A percentile compares a stretch with the other conserved stretches of the same genome.
These are phyloP conservation scores for Pelusios castaneus DNA, from an alignment of 2,113 vertebrate species.

Conservation along the genomic window DNA sequence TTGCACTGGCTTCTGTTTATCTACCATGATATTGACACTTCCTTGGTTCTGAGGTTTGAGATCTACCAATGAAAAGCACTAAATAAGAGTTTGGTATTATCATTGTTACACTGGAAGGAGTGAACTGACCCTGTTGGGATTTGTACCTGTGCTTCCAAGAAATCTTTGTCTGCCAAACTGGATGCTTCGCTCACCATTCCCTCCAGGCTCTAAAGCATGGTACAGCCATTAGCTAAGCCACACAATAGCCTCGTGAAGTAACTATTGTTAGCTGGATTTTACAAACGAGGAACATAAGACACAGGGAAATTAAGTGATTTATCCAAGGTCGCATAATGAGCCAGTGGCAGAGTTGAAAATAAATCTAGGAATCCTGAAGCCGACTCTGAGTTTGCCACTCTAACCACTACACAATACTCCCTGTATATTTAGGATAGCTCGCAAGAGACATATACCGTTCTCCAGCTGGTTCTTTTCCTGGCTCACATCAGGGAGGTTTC, in stretches of 20 bases:
- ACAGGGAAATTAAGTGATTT: background rate
- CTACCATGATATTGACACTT: background rate
- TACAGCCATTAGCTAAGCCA: background rate
- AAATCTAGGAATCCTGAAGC: background rate
- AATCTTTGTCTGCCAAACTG: background rate
- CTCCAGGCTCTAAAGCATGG: background rate
- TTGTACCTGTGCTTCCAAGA: background rate
- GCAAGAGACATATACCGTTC: conserved; percentile 44
- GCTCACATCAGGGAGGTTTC: background rate
- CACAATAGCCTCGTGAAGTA: background rate
- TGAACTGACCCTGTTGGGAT: background rate
- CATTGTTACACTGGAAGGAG: background rate
- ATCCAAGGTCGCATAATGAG: background rate
- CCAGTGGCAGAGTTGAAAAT: background rate
- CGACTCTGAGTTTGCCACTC: background rate
- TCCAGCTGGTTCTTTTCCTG: conserved; percentile 15
- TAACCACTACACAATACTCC: background rate
- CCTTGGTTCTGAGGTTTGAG: background rate
- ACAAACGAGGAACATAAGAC: background rate
- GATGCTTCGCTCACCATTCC: background rate
- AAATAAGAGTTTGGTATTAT: background rate
- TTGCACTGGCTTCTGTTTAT: background rate
- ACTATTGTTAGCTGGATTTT: background rate
- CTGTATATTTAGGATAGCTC: background rate
- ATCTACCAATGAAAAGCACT: background rate